Base-by-base conservation (phyloP, 1,140 invertebrate genomes). In the Thaumatotibia leucotreta region DNA sequence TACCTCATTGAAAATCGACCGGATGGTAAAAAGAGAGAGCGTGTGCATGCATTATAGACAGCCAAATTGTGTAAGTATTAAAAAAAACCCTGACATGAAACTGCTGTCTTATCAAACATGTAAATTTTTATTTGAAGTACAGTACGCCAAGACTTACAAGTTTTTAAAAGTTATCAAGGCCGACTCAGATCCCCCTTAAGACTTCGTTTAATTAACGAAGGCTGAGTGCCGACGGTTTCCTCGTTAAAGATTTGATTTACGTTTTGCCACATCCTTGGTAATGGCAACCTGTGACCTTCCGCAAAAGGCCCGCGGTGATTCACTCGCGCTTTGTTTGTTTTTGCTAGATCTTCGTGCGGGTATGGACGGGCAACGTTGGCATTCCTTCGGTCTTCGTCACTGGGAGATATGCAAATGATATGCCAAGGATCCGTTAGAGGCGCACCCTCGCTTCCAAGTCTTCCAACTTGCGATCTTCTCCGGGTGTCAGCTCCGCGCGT, bases 361-460 rank as follows among this genome's bases (percentile, higher is more conserved):
- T 45, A 45, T 20, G 17, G 39, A 45, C 17, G n/a, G 17, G 14
- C n/a, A n/a, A n/a, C 77, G 69, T 70, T 54, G 70, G 65, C 77
- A 83, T 89, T 83, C 81, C 78, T 54, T 45, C 9, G 32, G 49
- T 64, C 64, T 78, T 86, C 77, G 79, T 84, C 82, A 85, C 67
- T 58, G 72, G 74, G 68, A 72, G 84, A 83, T 82, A 83, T 80
- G 79, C 75, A 75, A 79, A 79, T 74, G 77, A 85, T 87, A 85
- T 84, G 80, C 77, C 70, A 79, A 63, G 72, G 64, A 63, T 69
- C 80, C 74, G 77, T 83, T 83, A 81, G 73, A 70, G 70, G 67
- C 72, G 69, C 70, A 75, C 76, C 70, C 66, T 68, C 71, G 49
- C 61, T 61, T 71, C 67, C n/a, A 67, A 69, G 67, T 54, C 70